Base-by-base conservation (phyloP, 2,888 invertebrate species). In the Ennomos quercinarius region DNA sequence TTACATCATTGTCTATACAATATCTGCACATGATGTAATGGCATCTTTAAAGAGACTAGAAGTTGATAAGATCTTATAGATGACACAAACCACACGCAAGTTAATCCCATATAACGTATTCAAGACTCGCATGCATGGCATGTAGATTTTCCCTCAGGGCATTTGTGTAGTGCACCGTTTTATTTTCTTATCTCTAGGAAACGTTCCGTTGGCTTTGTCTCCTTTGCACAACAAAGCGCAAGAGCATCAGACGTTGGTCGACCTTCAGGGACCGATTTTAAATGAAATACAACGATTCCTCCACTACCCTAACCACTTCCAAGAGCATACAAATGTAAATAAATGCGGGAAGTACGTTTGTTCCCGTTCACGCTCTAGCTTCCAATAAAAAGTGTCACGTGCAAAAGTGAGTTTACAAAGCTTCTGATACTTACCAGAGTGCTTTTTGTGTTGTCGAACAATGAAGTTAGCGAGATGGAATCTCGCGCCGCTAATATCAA, bases 181-280 rank as follows among this genome's bases (percentile, higher is more conserved):
- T 80, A 82, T 83, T 82, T 80, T 78, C 78, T 82, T 86, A 86
- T 86, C 83, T 77, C 56, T 70, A 71, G 77, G 75, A 81, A 79
- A 78, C 71, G 73, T 78, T 77, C 71, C 68, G 68, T 64, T 74
- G 72, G 78, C 78, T 78, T 80, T 80, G 80, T 81, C 79, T 78
- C 77, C 75, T 82, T 78, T 80, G 76, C 76, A 74, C 77, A 78
- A 80, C 81, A 82, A 81, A 86, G 78, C 70, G 72, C 72, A 71
- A 72, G 58, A 40, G 67, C 75, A 71, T 70, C 72, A 74, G 77
- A 80, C 79, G 70, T 68, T 66, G 71, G 67, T 73, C 73, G 76
- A 78, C 77, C 83, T 77, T 78, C 48, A 66, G 84, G 84, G 85
- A 85, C 74, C 80, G 71, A 81, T 83, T 85, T 77, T 80, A 78